Evolutionary conservation across 2,113 vertebrate species (phyloP).

Genomic region (Excalfactoria chinensis): DNA sequence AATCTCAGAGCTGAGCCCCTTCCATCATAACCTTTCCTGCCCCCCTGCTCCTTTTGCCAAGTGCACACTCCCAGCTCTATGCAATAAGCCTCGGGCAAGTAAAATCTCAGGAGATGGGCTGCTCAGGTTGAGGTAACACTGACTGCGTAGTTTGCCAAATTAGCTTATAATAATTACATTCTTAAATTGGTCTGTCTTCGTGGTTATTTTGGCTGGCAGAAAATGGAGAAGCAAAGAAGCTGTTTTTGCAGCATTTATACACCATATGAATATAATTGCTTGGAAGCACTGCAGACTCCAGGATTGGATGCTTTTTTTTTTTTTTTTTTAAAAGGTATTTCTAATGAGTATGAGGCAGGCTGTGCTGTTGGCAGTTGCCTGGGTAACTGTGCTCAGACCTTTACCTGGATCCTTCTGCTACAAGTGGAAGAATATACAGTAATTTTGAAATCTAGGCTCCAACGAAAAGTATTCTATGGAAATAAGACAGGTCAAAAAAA

Average conservation of each 20-base stretch:
- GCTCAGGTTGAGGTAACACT: constrained; percentile 5
- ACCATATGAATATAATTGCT: constrained; percentile 59
- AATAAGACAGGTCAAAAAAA: constrained; percentile 34
- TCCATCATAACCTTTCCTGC: neutral
- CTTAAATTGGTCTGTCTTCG: constrained; percentile 16
- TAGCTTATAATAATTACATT: constrained; percentile 40
- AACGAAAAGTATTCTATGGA: neutral
- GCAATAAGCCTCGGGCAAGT: neutral
- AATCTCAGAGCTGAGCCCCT: neutral
- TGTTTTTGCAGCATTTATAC: constrained; percentile 55
- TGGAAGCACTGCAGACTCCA: constrained; percentile 35
- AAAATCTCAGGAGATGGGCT: neutral
- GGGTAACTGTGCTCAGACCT: constrained; percentile 67
- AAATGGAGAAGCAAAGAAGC: constrained; percentile 24
- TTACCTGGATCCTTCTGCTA: constrained; percentile 51
- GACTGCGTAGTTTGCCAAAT: constrained; percentile 28
- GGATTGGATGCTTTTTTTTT: constrained; percentile 6
- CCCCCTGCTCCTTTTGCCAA: neutral
- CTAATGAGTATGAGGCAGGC: constrained; percentile 46
- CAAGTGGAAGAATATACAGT: neutral
- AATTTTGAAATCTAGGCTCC: constrained; percentile 38
- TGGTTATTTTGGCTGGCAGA: constrained; percentile 47
- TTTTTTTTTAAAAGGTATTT: neutral
- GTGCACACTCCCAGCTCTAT: neutral
- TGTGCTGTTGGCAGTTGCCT: constrained; percentile 70